phyloP scores from a whole-genome alignment of 2,113 vertebrate species.

The Steatornis caripensis region DNA sequence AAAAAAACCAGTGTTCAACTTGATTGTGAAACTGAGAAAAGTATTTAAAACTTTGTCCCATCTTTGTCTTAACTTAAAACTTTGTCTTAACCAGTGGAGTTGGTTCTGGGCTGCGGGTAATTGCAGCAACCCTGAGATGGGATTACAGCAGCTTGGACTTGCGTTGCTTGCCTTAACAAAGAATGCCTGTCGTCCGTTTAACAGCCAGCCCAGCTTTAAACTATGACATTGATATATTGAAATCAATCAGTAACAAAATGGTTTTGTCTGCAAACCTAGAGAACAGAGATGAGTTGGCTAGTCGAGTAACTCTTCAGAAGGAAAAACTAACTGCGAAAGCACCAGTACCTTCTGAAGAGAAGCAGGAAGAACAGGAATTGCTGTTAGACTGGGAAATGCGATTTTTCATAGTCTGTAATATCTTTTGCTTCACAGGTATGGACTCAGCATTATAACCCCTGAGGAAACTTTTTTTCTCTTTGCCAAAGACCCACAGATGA shows the following conservation, averaged over 20 bases:
- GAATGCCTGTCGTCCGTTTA: too few relatives aligned
- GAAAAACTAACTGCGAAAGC: not conserved
- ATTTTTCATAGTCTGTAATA: not conserved
- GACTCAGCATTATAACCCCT: constrained; percentile 44
- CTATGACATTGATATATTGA: not conserved
- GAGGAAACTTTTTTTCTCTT: constrained; percentile 66
- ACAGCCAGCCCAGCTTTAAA: too few relatives aligned
- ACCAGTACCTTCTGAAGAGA: not conserved
- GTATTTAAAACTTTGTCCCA: not conserved
- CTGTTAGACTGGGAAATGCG: not conserved
- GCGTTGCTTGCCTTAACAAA: not conserved
- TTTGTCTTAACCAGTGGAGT: not conserved
- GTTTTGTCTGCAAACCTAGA: not conserved
- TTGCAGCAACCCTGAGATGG: not conserved
- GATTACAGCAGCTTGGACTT: not conserved
- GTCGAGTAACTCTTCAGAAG: not conserved
- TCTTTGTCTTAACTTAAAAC: not conserved
- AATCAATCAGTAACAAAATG: not conserved
- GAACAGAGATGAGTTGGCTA: not conserved
- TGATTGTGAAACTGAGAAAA: not conserved
- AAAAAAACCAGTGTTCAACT: not conserved
- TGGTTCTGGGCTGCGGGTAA: not conserved
- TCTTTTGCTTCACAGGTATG: constrained; percentile 1
- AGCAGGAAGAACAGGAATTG: not conserved
- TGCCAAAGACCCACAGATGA: not conserved